Evolutionary conservation across 2,888 invertebrate genomes (phyloP).

Genomic region (Pristionchus maxplancki): DNA sequence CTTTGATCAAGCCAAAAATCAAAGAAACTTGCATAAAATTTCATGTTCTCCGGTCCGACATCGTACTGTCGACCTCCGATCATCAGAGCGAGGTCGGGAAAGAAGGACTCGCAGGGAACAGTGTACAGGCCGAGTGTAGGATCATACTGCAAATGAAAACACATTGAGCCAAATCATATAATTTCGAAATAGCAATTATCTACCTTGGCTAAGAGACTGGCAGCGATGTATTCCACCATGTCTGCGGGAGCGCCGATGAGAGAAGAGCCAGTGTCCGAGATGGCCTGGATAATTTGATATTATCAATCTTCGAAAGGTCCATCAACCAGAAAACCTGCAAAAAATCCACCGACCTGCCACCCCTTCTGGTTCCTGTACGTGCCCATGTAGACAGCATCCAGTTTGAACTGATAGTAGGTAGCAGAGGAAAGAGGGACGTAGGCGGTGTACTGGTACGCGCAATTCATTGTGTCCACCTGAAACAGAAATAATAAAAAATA

Average conservation of each 20-base stretch:
- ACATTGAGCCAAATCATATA: neutral
- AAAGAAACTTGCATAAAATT: too few species aligned
- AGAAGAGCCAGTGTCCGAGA: neutral
- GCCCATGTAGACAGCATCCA: slow-evolving; percentile 56
- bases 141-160: neutral
- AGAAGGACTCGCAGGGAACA: neutral
- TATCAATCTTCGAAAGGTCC: neutral
- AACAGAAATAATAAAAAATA: neutral
- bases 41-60: too few species aligned
- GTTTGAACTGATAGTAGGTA: slow-evolving; percentile 54
- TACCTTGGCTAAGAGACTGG: neutral
- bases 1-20: too few species aligned
- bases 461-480: slow-evolving; percentile 73
- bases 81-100: neutral
- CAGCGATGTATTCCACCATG: neutral
- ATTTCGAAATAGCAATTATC: too few species aligned
- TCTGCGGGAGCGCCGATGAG: neutral
- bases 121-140: neutral
- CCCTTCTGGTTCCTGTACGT: slow-evolving; percentile 53
- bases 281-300: neutral
- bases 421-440: slow-evolving; percentile 58
- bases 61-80: neutral
- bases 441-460: slow-evolving; percentile 61
- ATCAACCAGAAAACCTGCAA: neutral
- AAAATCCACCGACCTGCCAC: slow-evolving; percentile 15